Percentiles rank a stretch among this genome's conserved stretches.
phyloP scores from a whole-genome alignment of 2,888 invertebrate species.

The Drosophila nigricruria region DNA sequence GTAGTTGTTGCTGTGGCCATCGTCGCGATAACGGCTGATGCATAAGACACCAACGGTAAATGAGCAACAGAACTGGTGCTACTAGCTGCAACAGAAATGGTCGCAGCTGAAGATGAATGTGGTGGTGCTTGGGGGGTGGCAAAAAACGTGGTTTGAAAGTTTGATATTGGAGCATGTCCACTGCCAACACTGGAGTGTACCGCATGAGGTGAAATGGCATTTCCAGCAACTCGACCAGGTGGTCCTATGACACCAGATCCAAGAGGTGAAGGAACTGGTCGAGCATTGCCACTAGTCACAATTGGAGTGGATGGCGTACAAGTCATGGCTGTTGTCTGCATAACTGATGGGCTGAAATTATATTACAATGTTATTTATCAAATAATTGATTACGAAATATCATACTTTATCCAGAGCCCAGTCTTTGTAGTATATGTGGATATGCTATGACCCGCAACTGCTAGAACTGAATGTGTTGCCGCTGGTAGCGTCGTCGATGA shows the following conservation, averaged over 20 bases:
- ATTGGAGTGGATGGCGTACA: conserved; percentile 84
- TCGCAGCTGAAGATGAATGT: conserved; percentile 48
- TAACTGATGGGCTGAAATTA: conserved; percentile 45
- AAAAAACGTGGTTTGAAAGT: conserved; percentile 89
- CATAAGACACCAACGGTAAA: conserved; percentile 44
- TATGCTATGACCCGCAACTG: conserved; percentile 33
- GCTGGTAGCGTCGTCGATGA: conserved; percentile 47
- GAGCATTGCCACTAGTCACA: conserved; percentile 85
- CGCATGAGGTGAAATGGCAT: conserved; percentile 86
- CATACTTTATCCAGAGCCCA: conserved; percentile 83
- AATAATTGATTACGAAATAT: not conserved
- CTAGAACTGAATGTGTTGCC: conserved; percentile 47
- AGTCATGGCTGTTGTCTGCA: conserved; percentile 77
- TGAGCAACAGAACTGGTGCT: conserved; percentile 38
- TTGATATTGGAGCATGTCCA: conserved; percentile 50
- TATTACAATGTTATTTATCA: not conserved
- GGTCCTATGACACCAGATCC: conserved; percentile 45
- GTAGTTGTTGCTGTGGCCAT: conserved; percentile 54
- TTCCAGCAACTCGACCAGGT: conserved; percentile 81
- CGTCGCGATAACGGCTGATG: conserved; percentile 52
- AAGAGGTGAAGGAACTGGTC: conserved; percentile 86
- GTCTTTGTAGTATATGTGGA: conserved; percentile 78
- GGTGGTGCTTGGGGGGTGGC: conserved; percentile 88
- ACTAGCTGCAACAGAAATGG: conserved; percentile 24
- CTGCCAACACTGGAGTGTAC: conserved; percentile 84